phyloP scores from a whole-genome alignment of 2,888 invertebrate genomes.

The Temnothorax ravouxi region DNA sequence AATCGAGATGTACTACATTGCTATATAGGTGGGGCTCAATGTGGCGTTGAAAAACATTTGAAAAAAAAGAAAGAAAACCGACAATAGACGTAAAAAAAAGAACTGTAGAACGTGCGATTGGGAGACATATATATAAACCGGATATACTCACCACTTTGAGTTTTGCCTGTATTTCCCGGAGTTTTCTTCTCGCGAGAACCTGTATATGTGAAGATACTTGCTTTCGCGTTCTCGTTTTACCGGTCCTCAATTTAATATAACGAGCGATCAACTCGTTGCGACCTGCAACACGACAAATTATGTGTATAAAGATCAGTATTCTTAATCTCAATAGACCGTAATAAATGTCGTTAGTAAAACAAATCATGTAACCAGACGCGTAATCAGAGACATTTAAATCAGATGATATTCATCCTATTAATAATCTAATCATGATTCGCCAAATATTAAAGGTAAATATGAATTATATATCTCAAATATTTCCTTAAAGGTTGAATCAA shows the following conservation, averaged over 20 bases:
- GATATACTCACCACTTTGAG: conserved; percentile 96
- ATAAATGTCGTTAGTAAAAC: conserved; percentile 5
- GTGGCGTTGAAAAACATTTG: not conserved
- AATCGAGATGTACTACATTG: conserved; percentile 11
- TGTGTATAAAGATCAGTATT: not conserved
- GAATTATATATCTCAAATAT: not conserved
- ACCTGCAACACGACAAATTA: conserved; percentile 90
- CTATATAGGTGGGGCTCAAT: not conserved
- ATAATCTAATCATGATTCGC: not conserved
- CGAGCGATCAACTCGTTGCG: conserved; percentile 99
- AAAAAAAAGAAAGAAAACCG: not conserved
- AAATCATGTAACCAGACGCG: not conserved
- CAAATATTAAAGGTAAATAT: not conserved
- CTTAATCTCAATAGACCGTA: not conserved
- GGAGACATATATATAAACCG: not conserved
- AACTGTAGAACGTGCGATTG: not conserved
- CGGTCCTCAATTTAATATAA: conserved; percentile 99
- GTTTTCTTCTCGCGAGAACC: conserved; percentile 99
- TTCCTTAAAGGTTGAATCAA: not conserved
- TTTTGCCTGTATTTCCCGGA: conserved; percentile 99
- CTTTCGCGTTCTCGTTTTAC: conserved; percentile 99
- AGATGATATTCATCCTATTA: not conserved
- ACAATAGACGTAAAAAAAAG: not conserved
- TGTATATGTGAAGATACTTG: conserved; percentile 99
- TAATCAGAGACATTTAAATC: not conserved